A percentile compares a stretch with the other conserved stretches of the same genome.
Evolutionary conservation across 1,140 invertebrate species (phyloP).

Genomic region (Cydia fagiglandana): DNA sequence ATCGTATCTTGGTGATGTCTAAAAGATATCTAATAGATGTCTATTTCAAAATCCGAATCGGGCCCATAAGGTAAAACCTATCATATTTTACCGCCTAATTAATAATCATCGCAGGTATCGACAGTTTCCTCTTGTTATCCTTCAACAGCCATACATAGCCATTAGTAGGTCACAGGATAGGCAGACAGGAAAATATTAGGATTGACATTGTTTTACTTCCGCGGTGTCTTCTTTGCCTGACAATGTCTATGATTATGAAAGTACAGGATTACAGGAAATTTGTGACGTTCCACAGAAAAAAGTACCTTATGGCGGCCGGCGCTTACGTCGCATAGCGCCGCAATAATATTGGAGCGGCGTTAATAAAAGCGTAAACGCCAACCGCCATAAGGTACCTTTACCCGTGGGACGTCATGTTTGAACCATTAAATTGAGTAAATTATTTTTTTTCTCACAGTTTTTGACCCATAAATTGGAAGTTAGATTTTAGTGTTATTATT

Average conservation of each 20-base stretch:
- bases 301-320: no score
- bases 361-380: no score
- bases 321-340: no score
- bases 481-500: no score
- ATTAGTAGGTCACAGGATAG: background rate
- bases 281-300: no score
- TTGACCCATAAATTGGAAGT: no score
- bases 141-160: background rate
- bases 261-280: background rate
- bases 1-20: no score
- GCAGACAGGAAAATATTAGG: background rate
- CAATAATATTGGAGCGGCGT: no score
- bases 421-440: background rate
- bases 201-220: slow-evolving; percentile 1
- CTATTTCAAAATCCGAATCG: no score
- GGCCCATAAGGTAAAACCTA: background rate
- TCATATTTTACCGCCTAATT: slow-evolving; percentile 1
- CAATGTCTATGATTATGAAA: background rate
- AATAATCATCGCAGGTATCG: background rate
- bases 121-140: background rate
- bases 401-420: no score
- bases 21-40: no score
- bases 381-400: no score
- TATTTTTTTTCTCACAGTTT: background rate
- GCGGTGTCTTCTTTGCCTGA: background rate